phyloP scores from a whole-genome alignment of 2,888 invertebrate genomes.

The Hirtodrosophila histrioides region DNA sequence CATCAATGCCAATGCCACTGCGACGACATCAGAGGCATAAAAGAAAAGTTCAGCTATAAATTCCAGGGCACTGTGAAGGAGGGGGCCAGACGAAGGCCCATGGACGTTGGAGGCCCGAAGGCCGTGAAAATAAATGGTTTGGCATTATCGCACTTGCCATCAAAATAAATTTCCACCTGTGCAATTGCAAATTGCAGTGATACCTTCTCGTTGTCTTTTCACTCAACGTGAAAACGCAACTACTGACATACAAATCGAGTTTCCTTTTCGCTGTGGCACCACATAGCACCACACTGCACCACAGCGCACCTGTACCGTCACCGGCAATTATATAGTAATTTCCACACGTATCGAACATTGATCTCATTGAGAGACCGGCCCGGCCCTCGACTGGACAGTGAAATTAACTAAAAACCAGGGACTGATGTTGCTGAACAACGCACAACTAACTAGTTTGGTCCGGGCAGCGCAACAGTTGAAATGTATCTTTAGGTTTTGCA shows the following conservation, averaged over 20 bases:
- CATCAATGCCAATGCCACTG: constrained; percentile 57
- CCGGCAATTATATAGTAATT: constrained; percentile 77
- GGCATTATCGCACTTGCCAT: constrained; percentile 78
- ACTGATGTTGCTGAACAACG: neutral
- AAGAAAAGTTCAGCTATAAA: constrained; percentile 48
- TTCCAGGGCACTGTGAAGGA: constrained; percentile 22
- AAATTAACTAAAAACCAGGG: constrained; percentile 51
- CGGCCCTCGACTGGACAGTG: constrained; percentile 21
- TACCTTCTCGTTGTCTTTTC: constrained; percentile 59
- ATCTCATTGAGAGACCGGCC: constrained; percentile 62
- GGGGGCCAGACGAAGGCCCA: neutral
- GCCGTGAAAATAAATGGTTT: constrained; percentile 67
- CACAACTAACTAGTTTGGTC: constrained; percentile 34
- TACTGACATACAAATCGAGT: constrained; percentile 61
- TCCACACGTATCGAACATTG: constrained; percentile 77
- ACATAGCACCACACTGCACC: constrained; percentile 1
- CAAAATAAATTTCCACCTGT: constrained; percentile 82
- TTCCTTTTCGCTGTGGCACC: constrained; percentile 60
- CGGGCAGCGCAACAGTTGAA: constrained; percentile 28
- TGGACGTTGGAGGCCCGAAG: constrained; percentile 14
- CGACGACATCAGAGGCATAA: constrained; percentile 20
- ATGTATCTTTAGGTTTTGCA: constrained; percentile 51
- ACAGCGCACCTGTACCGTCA: constrained; percentile 14
- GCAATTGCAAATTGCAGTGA: constrained; percentile 80
- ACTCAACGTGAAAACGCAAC: constrained; percentile 51